Evolutionary conservation across 2,113 vertebrate genomes (phyloP).

Genomic region (Prietella phreatophila): DNA sequence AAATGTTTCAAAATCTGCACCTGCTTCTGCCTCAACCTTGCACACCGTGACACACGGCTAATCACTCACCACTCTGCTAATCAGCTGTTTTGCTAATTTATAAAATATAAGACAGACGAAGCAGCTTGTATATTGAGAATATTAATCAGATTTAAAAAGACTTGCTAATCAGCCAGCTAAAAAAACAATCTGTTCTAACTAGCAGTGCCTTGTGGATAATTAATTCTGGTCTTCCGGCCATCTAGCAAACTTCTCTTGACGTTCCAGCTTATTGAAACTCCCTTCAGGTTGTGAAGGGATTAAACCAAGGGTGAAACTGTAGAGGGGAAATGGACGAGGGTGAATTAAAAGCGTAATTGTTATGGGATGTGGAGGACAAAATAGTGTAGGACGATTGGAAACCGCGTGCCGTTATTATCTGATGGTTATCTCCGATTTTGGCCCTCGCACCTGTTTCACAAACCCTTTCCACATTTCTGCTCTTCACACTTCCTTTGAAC

Average conservation of each 20-base stretch:
- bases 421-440: constrained; percentile 23
- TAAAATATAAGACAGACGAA: neutral
- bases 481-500: constrained; percentile 38
- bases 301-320: neutral
- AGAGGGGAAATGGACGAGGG: constrained; percentile 15
- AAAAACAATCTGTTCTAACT: neutral
- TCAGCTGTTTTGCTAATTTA: neutral
- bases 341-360: constrained; percentile 17
- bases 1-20: too few species aligned
- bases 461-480: constrained; percentile 23
- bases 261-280: neutral
- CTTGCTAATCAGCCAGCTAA: neutral
- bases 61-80: neutral
- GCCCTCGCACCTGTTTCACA: constrained; percentile 18
- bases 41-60: too few species aligned
- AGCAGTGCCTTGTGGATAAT: constrained; percentile 3
- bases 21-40: too few species aligned
- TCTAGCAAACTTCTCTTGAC: neutral
- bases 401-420: constrained; percentile 15
- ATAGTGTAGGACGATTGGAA: neutral
- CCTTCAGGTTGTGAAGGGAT: constrained; percentile 11
- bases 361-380: constrained; percentile 15
- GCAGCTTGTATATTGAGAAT: neutral
- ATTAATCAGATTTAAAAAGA: neutral
- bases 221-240: neutral